Base-by-base conservation (phyloP, 2,797 vertebrate genomes). In the Chaenodraco wilsoni region DNA sequence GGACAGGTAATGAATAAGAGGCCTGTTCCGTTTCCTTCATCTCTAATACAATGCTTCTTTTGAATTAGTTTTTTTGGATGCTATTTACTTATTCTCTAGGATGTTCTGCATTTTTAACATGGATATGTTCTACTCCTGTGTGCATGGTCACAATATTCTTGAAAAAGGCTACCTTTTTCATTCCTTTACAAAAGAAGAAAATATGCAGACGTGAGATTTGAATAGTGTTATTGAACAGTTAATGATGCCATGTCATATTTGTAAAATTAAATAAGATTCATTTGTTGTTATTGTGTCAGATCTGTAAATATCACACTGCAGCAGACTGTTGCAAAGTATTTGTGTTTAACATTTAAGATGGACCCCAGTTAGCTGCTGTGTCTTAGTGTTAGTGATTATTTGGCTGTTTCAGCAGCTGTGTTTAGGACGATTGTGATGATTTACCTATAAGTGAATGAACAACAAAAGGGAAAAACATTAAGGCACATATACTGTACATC, bases 1-100 rank as follows among this genome's bases (percentile, higher is more conserved):
- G 13, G 46, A 43, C 41, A 65, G 62, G 50, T 87, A 59, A 56
- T 27, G 40, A 62, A 57, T 58, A 54, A 62, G 15, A 5, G 0
- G 37, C 14, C 5, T 0, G 5, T 45, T 45, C 4, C n/a, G 9
- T 45, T 64, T 56, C 31, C 21, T 4, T 75, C 6, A 48, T 48
- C 19, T 59, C 5, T 12, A 19, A 13, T 43, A 0, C 1, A 48
- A 2, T 40, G 27, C 3, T 48, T 11, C 0, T 43, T 62, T 37
- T 37, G 7, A 37, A 68, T 21, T 16, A 31, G 21, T 9, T 27
- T 19, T 0, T 37, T 31, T 4, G 19, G 21, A 15, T 4, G 1
- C 51, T 33, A 31, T 64, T 11, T 2, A 13, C 5, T 46, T 9
- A 0, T 21, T 65, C 2, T 71, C 23, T 10, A 49, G 48, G 31